These are phyloP conservation scores for Lacerta viridis DNA, from an alignment of 2,797 vertebrate genomes.

Conservation along the genomic window DNA sequence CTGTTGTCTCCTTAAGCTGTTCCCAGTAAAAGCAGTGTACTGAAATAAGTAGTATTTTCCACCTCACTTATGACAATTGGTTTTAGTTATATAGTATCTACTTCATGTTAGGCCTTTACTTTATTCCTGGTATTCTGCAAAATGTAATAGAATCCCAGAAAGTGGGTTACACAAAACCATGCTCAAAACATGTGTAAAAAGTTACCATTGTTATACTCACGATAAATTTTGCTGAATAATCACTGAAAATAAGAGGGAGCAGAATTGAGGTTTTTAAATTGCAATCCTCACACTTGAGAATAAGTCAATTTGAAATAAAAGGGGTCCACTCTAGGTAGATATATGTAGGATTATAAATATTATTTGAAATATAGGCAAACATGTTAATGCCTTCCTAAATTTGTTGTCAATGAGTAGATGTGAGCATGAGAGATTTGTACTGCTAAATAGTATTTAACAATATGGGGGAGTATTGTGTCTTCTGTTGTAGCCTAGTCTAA, in stretches of 20 bases:
- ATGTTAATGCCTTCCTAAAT: slow-evolving; percentile 27
- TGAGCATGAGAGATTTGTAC: slow-evolving; percentile 21
- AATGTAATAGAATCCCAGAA: slow-evolving; percentile 56
- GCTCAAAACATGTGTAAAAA: slow-evolving; percentile 17
- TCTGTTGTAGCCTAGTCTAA: slow-evolving; percentile 49
- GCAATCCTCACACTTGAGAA: no score
- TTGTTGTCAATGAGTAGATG: slow-evolving; percentile 20
- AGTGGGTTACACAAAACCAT: slow-evolving; percentile 48
- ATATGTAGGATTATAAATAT: no score
- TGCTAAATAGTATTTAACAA: slow-evolving; percentile 43
- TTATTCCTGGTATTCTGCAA: slow-evolving; percentile 70
- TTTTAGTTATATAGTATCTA: slow-evolving; percentile 53
- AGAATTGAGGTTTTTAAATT: no score
- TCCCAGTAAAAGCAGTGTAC: slow-evolving; percentile 26
- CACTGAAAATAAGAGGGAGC: no score
- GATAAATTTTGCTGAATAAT: no score
- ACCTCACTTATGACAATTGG: slow-evolving; percentile 41
- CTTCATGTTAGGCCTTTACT: slow-evolving; percentile 56
- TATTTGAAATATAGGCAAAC: slow-evolving; percentile 28
- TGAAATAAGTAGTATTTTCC: neutral
- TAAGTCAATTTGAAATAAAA: no score
- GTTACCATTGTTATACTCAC: no score
- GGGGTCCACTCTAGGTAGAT: no score
- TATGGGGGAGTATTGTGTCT: slow-evolving; percentile 65
- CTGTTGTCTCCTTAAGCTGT: neutral